These are phyloP conservation scores for Akabosia matsudoensis DNA, from an alignment of 1,140 invertebrate genomes.

Conservation along the genomic window DNA sequence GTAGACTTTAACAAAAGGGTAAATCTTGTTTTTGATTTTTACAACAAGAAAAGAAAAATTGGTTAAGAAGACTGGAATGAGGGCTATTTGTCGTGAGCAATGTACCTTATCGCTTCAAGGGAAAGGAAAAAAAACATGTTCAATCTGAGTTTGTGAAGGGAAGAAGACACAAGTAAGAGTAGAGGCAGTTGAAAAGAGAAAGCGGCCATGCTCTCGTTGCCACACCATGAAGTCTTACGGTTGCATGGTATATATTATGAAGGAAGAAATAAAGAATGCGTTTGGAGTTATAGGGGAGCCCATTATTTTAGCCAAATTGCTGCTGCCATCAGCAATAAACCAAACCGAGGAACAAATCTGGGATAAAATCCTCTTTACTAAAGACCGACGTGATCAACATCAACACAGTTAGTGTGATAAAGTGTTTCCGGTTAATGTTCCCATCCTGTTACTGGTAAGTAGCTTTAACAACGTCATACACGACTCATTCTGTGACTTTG, in stretches of 20 bases:
- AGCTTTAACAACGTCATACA: too few relatives aligned
- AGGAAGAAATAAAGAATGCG: not conserved
- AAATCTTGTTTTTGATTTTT: not conserved
- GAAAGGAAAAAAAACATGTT: not conserved
- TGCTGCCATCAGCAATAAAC: not conserved
- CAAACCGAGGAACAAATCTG: not conserved
- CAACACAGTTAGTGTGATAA: not conserved
- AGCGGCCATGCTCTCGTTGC: not conserved
- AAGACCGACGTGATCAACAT: not conserved
- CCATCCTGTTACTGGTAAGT: too few relatives aligned
- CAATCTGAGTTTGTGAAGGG: not conserved
- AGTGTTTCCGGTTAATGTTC: too few relatives aligned
- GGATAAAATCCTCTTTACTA: not conserved
- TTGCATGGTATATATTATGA: too few relatives aligned
- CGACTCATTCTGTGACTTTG: too few relatives aligned
- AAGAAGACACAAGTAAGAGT: not conserved
- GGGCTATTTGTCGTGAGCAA: conserved; percentile 3
- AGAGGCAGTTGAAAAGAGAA: not conserved
- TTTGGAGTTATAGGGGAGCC: not conserved
- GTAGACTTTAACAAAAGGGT: too few relatives aligned
- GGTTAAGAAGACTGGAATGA: not conserved
- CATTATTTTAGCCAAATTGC: conserved; percentile 1
- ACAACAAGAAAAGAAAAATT: not conserved
- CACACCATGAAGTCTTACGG: too few relatives aligned
- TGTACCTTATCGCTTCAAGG: not conserved